These are phyloP conservation scores for Cichlasoma orientale DNA, from an alignment of 2,797 vertebrate species.

Conservation along the genomic window DNA sequence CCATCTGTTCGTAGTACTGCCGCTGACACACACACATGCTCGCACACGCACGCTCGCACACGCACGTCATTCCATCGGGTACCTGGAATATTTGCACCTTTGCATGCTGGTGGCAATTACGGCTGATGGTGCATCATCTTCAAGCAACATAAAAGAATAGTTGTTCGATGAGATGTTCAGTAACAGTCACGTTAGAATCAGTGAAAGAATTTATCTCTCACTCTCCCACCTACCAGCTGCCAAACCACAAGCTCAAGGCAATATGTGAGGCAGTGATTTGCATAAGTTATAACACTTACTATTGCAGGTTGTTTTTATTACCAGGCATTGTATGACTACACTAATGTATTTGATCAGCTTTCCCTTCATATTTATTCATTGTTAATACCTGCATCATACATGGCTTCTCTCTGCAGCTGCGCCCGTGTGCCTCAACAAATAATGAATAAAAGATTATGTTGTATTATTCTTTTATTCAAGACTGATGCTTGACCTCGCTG, in stretches of 20 bases:
- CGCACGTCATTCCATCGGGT: conserved; percentile 33
- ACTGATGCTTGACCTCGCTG: conserved; percentile 58
- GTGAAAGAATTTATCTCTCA: conserved; percentile 57
- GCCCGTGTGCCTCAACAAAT: conserved; percentile 35
- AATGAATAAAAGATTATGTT: conserved; percentile 56
- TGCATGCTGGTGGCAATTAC: conserved; percentile 17
- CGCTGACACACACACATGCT: conserved; percentile 3
- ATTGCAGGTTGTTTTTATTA: not conserved
- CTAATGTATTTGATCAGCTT: conserved; percentile 9
- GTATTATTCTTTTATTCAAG: conserved; percentile 40
- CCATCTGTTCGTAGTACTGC: conserved; percentile 63
- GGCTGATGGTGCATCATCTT: conserved; percentile 28
- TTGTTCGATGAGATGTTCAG: conserved; percentile 27
- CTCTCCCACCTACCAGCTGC: conserved; percentile 64
- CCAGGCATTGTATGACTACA: conserved; percentile 9
- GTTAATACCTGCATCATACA: conserved; percentile 27
- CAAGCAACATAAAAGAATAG: conserved; percentile 41
- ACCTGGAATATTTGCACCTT: conserved; percentile 29
- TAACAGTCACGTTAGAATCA: conserved; percentile 49
- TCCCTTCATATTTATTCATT: conserved; percentile 32
- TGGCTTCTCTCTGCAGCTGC: conserved; percentile 14
- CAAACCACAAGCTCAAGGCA: conserved; percentile 24
- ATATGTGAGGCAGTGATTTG: conserved; percentile 15
- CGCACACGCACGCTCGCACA: not conserved
- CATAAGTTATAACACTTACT: conserved; percentile 10